Evolutionary conservation across 2,888 invertebrate genomes (phyloP).

Genomic region (Andrena flavipes): DNA sequence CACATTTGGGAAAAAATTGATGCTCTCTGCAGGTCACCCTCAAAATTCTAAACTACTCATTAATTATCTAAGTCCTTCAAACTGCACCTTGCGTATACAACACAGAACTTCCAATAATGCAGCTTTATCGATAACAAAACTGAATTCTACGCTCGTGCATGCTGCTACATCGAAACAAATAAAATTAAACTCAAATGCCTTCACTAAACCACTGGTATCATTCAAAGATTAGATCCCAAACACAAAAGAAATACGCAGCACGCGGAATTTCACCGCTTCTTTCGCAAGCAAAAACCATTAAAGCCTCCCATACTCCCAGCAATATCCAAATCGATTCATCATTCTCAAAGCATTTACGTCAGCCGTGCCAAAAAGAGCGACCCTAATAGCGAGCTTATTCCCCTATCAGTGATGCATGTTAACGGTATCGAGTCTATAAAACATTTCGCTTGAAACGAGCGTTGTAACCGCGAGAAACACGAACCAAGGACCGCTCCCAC

Average conservation of each 20-base stretch:
- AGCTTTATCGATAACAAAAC: too few relatives aligned
- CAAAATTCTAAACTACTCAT: too few relatives aligned
- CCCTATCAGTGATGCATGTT: constrained; percentile 30
- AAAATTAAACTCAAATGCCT: too few relatives aligned
- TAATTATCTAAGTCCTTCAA: too few relatives aligned
- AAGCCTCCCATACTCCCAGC: neutral
- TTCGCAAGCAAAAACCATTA: neutral
- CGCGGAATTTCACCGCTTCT: neutral
- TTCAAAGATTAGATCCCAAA: neutral
- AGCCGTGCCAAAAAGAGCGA: constrained; percentile 18
- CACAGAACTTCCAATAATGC: too few relatives aligned
- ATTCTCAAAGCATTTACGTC: constrained; percentile 14
- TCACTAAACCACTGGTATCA: neutral
- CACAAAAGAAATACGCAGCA: neutral
- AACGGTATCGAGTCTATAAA: constrained; percentile 43
- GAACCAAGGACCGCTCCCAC: constrained; percentile 39
- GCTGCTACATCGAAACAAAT: too few relatives aligned
- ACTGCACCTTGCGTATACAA: too few relatives aligned
- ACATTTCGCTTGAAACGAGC: constrained; percentile 18
- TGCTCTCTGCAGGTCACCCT: too few relatives aligned
- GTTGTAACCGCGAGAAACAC: constrained; percentile 17
- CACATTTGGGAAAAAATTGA: too few relatives aligned
- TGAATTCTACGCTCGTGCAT: too few relatives aligned
- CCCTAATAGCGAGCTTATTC: constrained; percentile 34
- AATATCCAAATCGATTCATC: constrained; percentile 13